Conservation (phyloP, 2,888 invertebrate species). For the Eupithecia abbreviata region DNA sequence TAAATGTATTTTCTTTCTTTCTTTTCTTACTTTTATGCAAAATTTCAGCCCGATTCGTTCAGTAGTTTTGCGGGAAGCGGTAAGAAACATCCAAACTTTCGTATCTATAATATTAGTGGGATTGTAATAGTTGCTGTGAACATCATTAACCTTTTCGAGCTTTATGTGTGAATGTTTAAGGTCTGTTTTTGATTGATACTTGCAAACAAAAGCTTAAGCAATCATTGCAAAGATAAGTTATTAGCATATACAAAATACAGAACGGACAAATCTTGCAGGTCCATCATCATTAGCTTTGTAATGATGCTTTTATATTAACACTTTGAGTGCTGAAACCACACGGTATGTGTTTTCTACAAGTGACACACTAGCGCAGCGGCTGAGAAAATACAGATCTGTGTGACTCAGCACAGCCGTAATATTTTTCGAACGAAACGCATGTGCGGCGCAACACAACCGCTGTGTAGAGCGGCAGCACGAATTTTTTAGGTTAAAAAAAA, state of each 20-base stretch:
- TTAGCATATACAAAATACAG: background rate
- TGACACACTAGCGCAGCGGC: too few relatives aligned
- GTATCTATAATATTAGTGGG: background rate
- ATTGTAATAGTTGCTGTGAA: background rate
- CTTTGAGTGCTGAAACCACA: too few relatives aligned
- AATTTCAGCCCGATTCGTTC: background rate
- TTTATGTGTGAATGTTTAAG: constrained; percentile 11
- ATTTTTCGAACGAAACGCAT: too few relatives aligned
- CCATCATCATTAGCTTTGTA: background rate
- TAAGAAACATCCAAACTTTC: background rate
- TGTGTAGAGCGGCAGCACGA: too few relatives aligned
- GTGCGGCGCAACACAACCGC: too few relatives aligned
- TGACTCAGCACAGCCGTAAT: too few relatives aligned
- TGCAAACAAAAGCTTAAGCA: background rate
- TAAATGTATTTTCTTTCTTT: too few relatives aligned
- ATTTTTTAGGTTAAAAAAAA: too few relatives aligned
- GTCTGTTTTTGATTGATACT: constrained; percentile 16
- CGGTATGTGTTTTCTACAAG: too few relatives aligned
- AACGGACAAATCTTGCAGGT: background rate
- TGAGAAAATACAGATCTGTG: too few relatives aligned
- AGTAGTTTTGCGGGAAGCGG: background rate
- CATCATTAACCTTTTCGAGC: background rate
- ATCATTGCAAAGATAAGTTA: constrained; percentile 1
- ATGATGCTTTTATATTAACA: background rate
- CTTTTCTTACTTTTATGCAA: background rate